phyloP scores from a whole-genome alignment of 2,113 vertebrate species.

The Semnornis frantzii region DNA sequence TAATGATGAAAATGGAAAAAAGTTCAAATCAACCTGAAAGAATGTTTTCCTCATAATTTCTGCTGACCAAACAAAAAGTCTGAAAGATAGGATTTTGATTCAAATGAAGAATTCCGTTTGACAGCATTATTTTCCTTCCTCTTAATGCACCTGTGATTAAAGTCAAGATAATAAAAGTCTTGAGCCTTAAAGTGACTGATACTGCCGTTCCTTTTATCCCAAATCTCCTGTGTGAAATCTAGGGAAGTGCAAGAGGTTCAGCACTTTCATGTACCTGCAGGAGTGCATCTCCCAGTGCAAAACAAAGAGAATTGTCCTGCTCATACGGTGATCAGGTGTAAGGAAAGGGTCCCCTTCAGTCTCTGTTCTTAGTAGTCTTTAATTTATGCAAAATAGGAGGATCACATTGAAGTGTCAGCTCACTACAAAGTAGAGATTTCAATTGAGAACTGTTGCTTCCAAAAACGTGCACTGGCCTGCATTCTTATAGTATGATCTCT shows the following conservation, averaged over 20 bases:
- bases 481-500: neutral
- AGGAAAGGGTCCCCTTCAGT: neutral
- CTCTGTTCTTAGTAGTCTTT: neutral
- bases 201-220: neutral
- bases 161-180: neutral
- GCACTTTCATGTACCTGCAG: neutral
- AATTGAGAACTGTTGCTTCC: neutral
- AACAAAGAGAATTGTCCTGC: neutral
- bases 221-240: neutral
- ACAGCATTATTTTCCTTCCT: neutral
- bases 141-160: neutral
- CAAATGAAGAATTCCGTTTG: neutral
- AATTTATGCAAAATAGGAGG: neutral
- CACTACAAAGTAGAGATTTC: neutral
- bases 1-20: neutral
- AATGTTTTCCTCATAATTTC: neutral
- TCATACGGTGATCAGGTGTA: neutral
- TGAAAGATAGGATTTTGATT: neutral
- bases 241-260: neutral
- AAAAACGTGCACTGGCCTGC: neutral
- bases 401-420: neutral
- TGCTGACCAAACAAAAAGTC: neutral
- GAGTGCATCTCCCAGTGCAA: rapidly evolving
- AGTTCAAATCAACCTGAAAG: neutral
- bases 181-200: neutral